Evolutionary conservation across 2,888 invertebrate species (phyloP).

Genomic region (Drosophila mulleri): DNA sequence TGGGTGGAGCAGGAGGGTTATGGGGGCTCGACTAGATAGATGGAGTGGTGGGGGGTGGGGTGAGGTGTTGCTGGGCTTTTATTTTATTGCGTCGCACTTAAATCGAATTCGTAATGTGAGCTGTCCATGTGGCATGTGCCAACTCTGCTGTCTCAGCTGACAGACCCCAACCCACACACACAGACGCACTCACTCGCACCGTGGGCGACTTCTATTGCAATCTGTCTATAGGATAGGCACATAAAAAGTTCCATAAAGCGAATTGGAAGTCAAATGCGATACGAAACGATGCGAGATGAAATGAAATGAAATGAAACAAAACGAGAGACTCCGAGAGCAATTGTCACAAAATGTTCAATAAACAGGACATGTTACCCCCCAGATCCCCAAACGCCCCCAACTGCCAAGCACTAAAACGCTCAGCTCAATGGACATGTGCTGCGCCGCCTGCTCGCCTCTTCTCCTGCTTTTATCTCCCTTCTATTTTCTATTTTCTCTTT

Average conservation of each 20-base stretch:
- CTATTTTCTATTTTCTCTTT: background rate
- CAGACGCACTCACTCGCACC: conserved; percentile 2
- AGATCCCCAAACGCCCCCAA: background rate
- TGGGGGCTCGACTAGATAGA: background rate
- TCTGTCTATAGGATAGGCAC: conserved; percentile 67
- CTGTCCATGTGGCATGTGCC: conserved; percentile 51
- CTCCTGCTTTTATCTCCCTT: background rate
- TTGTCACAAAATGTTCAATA: conserved; percentile 74
- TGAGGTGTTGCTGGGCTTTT: conserved; percentile 46
- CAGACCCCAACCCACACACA: conserved; percentile 13
- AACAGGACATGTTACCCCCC: conserved; percentile 41
- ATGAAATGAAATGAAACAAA: conserved; percentile 29
- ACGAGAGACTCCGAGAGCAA: conserved; percentile 47
- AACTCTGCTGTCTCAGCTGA: conserved; percentile 28
- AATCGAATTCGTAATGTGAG: conserved; percentile 74
- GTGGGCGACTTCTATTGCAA: conserved; percentile 18
- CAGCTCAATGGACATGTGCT: conserved; percentile 26
- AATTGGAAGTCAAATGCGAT: conserved; percentile 79
- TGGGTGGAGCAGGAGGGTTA: too few relatives aligned
- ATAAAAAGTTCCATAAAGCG: conserved; percentile 79
- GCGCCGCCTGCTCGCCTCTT: background rate
- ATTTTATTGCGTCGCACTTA: conserved; percentile 77
- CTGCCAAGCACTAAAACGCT: conserved; percentile 10
- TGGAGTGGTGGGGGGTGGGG: background rate
- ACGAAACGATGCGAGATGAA: conserved; percentile 49